phyloP scores from a whole-genome alignment of 2,797 vertebrate species.

The Mionectes olivaceus region DNA sequence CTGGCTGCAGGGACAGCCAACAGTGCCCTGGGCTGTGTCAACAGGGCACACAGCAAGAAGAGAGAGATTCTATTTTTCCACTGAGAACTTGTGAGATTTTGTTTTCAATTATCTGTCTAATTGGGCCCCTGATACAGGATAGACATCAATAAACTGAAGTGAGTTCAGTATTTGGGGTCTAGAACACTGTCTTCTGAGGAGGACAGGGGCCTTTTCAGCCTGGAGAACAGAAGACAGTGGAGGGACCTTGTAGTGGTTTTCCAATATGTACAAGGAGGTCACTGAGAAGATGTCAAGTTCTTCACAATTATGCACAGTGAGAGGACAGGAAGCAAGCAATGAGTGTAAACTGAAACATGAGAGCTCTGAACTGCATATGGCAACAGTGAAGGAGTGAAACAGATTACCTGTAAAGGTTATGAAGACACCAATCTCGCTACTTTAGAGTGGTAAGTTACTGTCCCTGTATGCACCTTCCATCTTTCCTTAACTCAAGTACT shows the following conservation, averaged over 20 bases:
- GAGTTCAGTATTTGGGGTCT: neutral
- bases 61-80: neutral
- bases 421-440: neutral
- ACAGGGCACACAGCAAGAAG: neutral
- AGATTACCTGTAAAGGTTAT: neutral
- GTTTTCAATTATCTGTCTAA: neutral
- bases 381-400: neutral
- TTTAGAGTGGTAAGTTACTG: neutral
- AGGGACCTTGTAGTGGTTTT: neutral
- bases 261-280: accelerated
- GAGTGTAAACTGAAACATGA: neutral
- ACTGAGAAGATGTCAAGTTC: neutral
- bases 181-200: neutral
- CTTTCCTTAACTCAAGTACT: neutral
- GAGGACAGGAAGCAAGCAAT: neutral
- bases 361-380: accelerated
- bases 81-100: neutral
- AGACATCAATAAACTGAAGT: neutral
- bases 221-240: neutral
- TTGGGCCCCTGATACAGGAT: neutral
- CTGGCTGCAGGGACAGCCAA: neutral
- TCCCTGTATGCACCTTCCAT: neutral
- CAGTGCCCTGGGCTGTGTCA: neutral
- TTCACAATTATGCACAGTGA: neutral
- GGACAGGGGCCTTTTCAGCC: neutral